phyloP scores from a whole-genome alignment of 2,797 vertebrate species.

The Arnoldichthys spilopterus region DNA sequence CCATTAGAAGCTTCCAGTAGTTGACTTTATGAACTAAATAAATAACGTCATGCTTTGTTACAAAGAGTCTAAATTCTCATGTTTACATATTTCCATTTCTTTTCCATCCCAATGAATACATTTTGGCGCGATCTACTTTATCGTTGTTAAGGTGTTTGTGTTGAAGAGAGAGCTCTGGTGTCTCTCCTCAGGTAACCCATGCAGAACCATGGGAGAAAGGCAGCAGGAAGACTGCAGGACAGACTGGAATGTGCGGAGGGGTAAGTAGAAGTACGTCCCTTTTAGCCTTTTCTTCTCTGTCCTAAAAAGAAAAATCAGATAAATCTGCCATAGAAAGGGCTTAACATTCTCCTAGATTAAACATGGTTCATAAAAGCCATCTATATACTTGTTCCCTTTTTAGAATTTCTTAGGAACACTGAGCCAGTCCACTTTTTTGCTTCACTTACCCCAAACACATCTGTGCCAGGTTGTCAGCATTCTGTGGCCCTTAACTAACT shows the following conservation, averaged over 20 bases:
- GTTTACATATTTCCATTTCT: too few relatives aligned
- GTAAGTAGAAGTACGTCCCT: constrained; percentile 99
- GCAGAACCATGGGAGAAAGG: constrained; percentile 98
- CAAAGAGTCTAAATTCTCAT: too few relatives aligned
- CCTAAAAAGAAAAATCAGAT: not conserved
- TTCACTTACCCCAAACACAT: not conserved
- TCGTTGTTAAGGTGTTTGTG: too few relatives aligned
- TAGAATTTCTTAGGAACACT: too few relatives aligned
- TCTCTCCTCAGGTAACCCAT: constrained; percentile 86
- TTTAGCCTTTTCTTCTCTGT: constrained; percentile 70
- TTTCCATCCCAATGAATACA: too few relatives aligned
- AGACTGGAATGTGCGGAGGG: constrained; percentile 99
- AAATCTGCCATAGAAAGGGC: not conserved
- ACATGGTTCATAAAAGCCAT: not conserved
- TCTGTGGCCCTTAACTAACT: not conserved
- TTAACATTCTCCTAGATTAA: not conserved
- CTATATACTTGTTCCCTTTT: too few relatives aligned
- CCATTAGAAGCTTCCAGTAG: too few relatives aligned
- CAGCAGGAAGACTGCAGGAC: constrained; percentile 97
- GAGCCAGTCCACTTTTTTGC: too few relatives aligned
- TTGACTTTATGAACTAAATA: too few relatives aligned
- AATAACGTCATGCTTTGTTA: too few relatives aligned
- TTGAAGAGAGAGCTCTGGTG: not conserved
- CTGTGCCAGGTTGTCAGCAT: not conserved
- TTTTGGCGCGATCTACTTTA: too few relatives aligned